Evolutionary conservation across 2,888 invertebrate genomes (phyloP).

Genomic region (Alloplasta piceator): DNA sequence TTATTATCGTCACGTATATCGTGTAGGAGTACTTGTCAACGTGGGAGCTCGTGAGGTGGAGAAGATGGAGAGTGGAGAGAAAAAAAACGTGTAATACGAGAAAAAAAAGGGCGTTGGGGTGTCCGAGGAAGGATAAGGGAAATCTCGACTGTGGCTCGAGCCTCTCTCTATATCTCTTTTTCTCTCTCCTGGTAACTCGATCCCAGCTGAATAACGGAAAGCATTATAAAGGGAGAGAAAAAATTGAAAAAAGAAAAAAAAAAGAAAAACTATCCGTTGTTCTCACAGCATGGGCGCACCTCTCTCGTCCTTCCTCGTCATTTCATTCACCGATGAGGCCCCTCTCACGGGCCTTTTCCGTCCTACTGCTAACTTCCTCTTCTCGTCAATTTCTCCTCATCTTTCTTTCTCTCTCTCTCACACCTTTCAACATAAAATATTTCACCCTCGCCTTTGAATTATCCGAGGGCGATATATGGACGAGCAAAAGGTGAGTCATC

Average conservation of each 20-base stretch:
- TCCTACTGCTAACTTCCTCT: constrained; percentile 42
- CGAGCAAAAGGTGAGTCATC: constrained; percentile 59
- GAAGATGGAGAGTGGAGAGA: constrained; percentile 33
- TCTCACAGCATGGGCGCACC: constrained; percentile 46
- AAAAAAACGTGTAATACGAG: constrained; percentile 38
- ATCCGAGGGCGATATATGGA: background rate
- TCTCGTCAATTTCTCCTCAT: constrained; percentile 37
- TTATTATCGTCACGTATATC: constrained; percentile 46
- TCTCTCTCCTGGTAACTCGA: constrained; percentile 44
- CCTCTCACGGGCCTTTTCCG: constrained; percentile 48
- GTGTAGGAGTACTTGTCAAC: constrained; percentile 62
- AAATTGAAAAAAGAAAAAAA: constrained; percentile 7
- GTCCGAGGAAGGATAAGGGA: constrained; percentile 56
- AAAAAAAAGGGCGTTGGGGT: constrained; percentile 14
- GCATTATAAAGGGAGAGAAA: background rate
- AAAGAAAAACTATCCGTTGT: constrained; percentile 48
- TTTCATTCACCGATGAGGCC: constrained; percentile 28
- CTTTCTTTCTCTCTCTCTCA: background rate
- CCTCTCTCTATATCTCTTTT: constrained; percentile 8
- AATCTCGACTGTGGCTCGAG: constrained; percentile 52
- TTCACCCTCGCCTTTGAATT: constrained; percentile 12
- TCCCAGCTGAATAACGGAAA: constrained; percentile 39
- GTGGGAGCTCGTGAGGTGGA: constrained; percentile 43
- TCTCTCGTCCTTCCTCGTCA: constrained; percentile 29
- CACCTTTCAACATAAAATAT: background rate